These are phyloP conservation scores for Pteronotus mesoamericanus DNA, from an alignment of 2,797 vertebrate species.

Conservation along the genomic window DNA sequence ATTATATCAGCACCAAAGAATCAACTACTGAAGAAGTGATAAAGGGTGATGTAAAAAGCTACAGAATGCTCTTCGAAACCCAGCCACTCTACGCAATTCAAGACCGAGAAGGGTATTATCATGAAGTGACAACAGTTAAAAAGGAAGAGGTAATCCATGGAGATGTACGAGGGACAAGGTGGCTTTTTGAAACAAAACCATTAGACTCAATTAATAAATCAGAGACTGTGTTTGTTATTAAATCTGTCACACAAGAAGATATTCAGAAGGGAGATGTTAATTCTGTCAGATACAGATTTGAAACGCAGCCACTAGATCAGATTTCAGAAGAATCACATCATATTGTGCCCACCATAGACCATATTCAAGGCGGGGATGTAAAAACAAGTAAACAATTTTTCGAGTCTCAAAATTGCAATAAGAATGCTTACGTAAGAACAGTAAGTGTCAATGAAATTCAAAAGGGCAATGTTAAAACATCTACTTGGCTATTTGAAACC, in stretches of 20 bases:
- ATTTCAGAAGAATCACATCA: slow-evolving; percentile 86
- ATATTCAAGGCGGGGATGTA: slow-evolving; percentile 90
- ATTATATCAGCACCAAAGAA: slow-evolving; percentile 77
- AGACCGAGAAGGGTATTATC: slow-evolving; percentile 92
- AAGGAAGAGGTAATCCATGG: slow-evolving; percentile 92
- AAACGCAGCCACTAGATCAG: slow-evolving; percentile 92
- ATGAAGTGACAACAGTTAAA: slow-evolving; percentile 94
- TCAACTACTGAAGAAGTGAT: slow-evolving; percentile 85
- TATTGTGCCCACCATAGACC: slow-evolving; percentile 84
- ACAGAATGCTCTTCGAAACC: slow-evolving; percentile 94
- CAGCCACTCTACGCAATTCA: slow-evolving; percentile 94
- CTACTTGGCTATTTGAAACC: slow-evolving; percentile 95
- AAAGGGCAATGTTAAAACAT: slow-evolving; percentile 91
- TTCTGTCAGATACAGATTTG: slow-evolving; percentile 93
- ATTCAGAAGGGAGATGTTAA: slow-evolving; percentile 91
- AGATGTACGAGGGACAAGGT: slow-evolving; percentile 91
- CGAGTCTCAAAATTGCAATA: slow-evolving; percentile 84
- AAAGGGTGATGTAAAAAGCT: slow-evolving; percentile 91
- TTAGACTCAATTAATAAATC: slow-evolving; percentile 90
- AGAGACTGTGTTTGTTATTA: slow-evolving; percentile 91
- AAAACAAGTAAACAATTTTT: slow-evolving; percentile 87
- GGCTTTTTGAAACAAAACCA: slow-evolving; percentile 98
- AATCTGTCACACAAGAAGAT: slow-evolving; percentile 93
- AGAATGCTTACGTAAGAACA: slow-evolving; percentile 83
- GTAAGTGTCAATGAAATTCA: slow-evolving; percentile 93